phyloP scores from a whole-genome alignment of 53 echinoderm and acorn worm species.

The Paracentrotus lividus region DNA sequence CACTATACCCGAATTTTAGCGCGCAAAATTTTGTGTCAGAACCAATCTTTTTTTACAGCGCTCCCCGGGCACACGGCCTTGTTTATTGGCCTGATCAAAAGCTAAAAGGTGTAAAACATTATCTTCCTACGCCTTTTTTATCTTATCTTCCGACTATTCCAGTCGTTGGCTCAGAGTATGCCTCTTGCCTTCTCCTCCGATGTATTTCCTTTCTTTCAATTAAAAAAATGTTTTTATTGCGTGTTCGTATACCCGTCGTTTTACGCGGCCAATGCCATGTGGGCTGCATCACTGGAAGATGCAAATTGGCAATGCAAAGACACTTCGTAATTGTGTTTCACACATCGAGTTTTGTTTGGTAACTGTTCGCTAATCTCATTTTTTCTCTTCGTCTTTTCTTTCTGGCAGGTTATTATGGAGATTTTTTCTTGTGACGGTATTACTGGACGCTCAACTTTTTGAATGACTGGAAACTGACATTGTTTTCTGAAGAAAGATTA shows the following conservation, averaged over 20 bases:
- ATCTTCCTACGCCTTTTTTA: slow-evolving; percentile 38
- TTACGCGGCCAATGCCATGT: background rate
- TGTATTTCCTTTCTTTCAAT: slow-evolving; percentile 13
- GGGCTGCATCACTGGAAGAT: background rate
- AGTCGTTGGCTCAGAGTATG: background rate
- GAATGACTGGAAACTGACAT: background rate
- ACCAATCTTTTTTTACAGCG: background rate
- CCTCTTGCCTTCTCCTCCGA: background rate
- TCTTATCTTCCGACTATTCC: background rate
- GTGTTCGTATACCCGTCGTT: slow-evolving; percentile 2
- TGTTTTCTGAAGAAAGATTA: background rate
- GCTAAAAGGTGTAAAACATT: slow-evolving; percentile 60
- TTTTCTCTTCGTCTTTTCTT: background rate
- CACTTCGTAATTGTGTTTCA: slow-evolving; percentile 22
- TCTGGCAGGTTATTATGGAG: background rate
- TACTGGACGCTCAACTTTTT: background rate
- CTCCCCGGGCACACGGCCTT: background rate
- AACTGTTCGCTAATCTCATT: slow-evolving; percentile 6
- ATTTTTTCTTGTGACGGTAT: background rate
- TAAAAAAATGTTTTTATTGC: slow-evolving; percentile 47
- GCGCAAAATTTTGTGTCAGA: slow-evolving; percentile 57
- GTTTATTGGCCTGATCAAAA: slow-evolving; percentile 45
- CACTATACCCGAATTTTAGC: slow-evolving; percentile 6
- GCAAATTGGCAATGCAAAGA: slow-evolving; percentile 19
- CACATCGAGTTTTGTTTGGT: background rate